Conservation (phyloP, 2,113 vertebrate genomes). For the Cryptoleucopteryx plumbea region DNA sequence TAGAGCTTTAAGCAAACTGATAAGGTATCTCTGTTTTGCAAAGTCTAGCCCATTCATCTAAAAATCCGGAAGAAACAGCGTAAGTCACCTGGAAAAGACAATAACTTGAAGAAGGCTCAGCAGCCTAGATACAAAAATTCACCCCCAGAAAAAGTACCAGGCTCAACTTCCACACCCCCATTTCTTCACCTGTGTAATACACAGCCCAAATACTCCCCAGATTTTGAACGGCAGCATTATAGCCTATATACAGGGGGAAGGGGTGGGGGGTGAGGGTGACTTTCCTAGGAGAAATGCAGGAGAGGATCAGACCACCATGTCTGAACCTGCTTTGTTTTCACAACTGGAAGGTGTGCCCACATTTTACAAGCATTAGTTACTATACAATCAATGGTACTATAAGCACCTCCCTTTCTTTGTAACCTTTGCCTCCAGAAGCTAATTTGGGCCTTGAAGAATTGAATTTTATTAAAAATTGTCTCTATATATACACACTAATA, state of each 20-base stretch:
- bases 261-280: background rate
- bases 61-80: background rate
- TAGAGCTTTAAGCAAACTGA: background rate
- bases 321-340: conserved; percentile 14
- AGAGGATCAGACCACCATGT: background rate
- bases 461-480: background rate
- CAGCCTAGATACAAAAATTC: background rate
- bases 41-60: background rate
- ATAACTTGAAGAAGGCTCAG: background rate
- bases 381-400: background rate
- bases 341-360: background rate
- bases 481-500: conserved; percentile 35
- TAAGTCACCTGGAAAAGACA: background rate
- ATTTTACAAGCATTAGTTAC: background rate
- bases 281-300: background rate
- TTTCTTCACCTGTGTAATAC: background rate
- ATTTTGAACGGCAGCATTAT: background rate
- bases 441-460: background rate
- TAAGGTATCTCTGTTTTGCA: background rate
- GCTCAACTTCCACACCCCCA: background rate
- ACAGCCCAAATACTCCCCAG: background rate
- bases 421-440: background rate
- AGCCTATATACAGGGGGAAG: background rate
- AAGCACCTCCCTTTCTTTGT: background rate
- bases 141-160: background rate